Conservation (phyloP, 2,888 invertebrate genomes). For the Biston stratarius region DNA sequence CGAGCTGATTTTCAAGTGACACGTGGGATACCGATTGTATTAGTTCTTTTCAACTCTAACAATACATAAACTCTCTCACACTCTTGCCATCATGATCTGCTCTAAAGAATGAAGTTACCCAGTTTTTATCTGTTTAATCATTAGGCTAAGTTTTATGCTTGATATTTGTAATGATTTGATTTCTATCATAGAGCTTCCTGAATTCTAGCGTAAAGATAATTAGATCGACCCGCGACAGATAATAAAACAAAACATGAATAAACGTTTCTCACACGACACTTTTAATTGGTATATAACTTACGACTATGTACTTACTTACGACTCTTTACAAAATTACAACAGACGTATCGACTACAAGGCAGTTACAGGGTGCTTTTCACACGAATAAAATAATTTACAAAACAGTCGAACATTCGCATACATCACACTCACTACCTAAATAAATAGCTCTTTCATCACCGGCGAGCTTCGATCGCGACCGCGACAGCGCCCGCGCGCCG, state of each 20-base stretch:
- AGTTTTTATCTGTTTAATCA: slow-evolving; percentile 11
- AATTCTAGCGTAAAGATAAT: neutral
- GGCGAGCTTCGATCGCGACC: slow-evolving; percentile 83
- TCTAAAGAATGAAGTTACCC: slow-evolving; percentile 29
- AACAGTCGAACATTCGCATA: slow-evolving; percentile 81
- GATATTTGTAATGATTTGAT: slow-evolving; percentile 10
- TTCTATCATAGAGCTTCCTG: neutral
- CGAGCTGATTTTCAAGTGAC: slow-evolving; percentile 43
- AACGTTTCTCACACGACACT: slow-evolving; percentile 78
- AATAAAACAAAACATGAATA: slow-evolving; percentile 54
- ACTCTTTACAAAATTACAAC: slow-evolving; percentile 87
- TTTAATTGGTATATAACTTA: slow-evolving; percentile 85
- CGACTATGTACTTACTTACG: slow-evolving; percentile 80
- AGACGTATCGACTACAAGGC: slow-evolving; percentile 82
- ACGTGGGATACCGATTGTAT: slow-evolving; percentile 42
- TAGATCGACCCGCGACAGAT: neutral
- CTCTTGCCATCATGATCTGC: slow-evolving; percentile 36
- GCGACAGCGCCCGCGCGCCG: slow-evolving; percentile 71
- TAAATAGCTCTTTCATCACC: slow-evolving; percentile 83
- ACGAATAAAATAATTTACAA: slow-evolving; percentile 86
- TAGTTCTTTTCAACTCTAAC: slow-evolving; percentile 37
- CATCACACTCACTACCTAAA: slow-evolving; percentile 84
- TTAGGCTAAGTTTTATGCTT: slow-evolving; percentile 14
- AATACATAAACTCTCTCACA: slow-evolving; percentile 43
- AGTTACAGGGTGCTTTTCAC: slow-evolving; percentile 82